Evolutionary conservation across 1,140 invertebrate species (phyloP).

Genomic region (Triops longicaudatus): DNA sequence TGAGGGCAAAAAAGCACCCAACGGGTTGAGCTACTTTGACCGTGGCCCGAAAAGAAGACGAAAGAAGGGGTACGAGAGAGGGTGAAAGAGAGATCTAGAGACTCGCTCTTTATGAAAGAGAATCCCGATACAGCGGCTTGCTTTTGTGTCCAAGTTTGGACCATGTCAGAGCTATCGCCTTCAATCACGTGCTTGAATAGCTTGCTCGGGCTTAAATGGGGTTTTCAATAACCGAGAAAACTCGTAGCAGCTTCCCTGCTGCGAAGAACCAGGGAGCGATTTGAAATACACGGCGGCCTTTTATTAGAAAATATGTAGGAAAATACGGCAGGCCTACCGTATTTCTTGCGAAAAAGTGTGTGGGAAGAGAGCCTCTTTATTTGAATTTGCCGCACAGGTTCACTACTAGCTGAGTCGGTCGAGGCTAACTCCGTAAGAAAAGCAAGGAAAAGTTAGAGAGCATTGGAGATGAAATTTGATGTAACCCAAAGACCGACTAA

Average conservation of each 20-base stretch:
- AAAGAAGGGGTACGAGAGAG: not conserved
- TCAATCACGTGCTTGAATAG: constrained; percentile 15
- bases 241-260: not conserved
- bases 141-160: constrained; percentile 15
- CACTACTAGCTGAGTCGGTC: not conserved
- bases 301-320: not conserved
- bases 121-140: constrained; percentile 1
- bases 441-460: not conserved
- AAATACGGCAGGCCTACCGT: too few relatives aligned
- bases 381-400: not conserved
- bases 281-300: not conserved
- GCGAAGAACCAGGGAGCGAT: constrained; percentile 10
- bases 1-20: not conserved
- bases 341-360: too few relatives aligned
- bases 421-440: not conserved
- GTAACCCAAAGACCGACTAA: not conserved
- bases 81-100: not conserved
- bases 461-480: not conserved
- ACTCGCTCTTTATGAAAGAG: not conserved
- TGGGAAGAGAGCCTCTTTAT: not conserved
- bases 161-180: constrained; percentile 14
- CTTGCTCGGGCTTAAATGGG: not conserved
- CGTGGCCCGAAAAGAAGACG: not conserved
- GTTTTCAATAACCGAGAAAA: constrained; percentile 12
- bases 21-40: not conserved